phyloP scores from a whole-genome alignment of 2,888 invertebrate species.

The Spodoptera exigua region DNA sequence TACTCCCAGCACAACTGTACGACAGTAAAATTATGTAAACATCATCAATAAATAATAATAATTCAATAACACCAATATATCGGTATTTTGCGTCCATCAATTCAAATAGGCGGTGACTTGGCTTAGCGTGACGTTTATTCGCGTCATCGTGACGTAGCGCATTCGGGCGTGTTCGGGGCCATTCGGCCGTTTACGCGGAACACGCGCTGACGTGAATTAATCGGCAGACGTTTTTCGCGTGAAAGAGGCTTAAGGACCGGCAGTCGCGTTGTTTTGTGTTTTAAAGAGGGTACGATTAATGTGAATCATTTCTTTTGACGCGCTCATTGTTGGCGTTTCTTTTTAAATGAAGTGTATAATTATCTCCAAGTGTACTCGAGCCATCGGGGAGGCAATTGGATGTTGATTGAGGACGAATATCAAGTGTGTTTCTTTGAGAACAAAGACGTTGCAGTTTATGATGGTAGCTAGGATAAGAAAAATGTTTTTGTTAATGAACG shows the following conservation, averaged over 20 bases:
- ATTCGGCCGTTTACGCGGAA: conserved; percentile 55
- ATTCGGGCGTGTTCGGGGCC: conserved; percentile 51
- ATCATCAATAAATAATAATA: conserved; percentile 60
- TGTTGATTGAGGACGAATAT: conserved; percentile 44
- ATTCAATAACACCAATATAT: conserved; percentile 75
- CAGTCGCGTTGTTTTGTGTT: conserved; percentile 75
- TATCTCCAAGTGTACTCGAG: conserved; percentile 59
- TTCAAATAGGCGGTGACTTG: conserved; percentile 73
- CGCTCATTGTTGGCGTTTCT: conserved; percentile 63
- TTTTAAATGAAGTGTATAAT: conserved; percentile 63
- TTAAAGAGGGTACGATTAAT: conserved; percentile 73
- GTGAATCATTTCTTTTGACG: conserved; percentile 74
- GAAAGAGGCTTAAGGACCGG: conserved; percentile 65
- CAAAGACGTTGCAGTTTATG: conserved; percentile 44
- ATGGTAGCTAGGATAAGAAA: conserved; percentile 27
- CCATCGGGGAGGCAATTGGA: conserved; percentile 46
- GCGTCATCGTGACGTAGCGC: conserved; percentile 76
- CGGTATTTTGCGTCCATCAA: conserved; percentile 75
- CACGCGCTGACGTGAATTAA: conserved; percentile 76
- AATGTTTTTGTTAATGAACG: conserved; percentile 26
- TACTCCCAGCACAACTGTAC: conserved; percentile 9
- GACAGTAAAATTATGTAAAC: conserved; percentile 24
- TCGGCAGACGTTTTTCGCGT: conserved; percentile 70
- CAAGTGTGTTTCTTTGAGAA: conserved; percentile 33
- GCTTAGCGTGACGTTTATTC: conserved; percentile 66